phyloP scores from a whole-genome alignment of 2,888 invertebrate species.

The Dasypogon diadema region DNA sequence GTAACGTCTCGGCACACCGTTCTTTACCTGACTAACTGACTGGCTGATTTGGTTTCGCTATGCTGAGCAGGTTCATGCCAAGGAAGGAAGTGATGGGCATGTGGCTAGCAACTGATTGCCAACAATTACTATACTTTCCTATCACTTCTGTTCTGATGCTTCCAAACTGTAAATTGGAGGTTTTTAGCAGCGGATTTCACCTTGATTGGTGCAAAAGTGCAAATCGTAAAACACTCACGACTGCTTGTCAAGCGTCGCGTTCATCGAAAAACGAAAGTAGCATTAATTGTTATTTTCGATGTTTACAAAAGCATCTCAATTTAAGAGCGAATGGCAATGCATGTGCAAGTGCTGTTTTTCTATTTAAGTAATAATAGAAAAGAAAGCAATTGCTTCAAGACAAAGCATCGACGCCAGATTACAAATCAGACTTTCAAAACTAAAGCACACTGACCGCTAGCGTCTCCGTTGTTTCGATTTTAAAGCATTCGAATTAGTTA shows the following conservation, averaged over 20 bases:
- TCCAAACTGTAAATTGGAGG: conserved; percentile 1
- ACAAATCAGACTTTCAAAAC: too few relatives aligned
- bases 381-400: too few relatives aligned
- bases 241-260: background rate
- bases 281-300: background rate
- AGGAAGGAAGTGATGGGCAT: background rate
- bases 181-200: conserved; percentile 3
- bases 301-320: background rate
- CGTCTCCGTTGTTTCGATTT: too few relatives aligned
- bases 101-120: conserved; percentile 2
- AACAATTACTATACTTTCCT: conserved; percentile 12
- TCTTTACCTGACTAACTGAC: background rate
- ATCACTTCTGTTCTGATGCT: conserved; percentile 14
- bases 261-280: background rate
- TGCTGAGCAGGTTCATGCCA: background rate
- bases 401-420: too few relatives aligned
- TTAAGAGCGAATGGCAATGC: too few relatives aligned
- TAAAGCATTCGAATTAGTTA: too few relatives aligned
- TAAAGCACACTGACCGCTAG: too few relatives aligned
- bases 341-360: too few relatives aligned
- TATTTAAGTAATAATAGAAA: too few relatives aligned
- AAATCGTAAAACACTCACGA: background rate
- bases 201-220: background rate
- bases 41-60: background rate
- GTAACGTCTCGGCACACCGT: conserved; percentile 3